These are phyloP conservation scores for Drosophila atroscutellata DNA, from an alignment of 2,888 invertebrate species.

Conservation along the genomic window DNA sequence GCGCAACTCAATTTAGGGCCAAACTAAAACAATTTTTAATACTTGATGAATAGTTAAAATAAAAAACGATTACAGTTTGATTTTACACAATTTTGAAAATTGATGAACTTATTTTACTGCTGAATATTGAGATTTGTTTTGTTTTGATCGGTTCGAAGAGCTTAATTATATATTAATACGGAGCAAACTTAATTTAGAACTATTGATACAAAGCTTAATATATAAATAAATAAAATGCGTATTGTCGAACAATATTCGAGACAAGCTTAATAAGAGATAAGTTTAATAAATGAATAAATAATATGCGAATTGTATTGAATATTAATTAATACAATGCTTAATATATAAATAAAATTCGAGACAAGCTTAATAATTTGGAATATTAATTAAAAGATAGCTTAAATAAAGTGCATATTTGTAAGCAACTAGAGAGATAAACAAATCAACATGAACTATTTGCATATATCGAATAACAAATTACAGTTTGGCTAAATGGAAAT, in stretches of 20 bases:
- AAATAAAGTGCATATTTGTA: neutral
- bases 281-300: neutral
- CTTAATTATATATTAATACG: constrained; percentile 1
- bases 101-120: neutral
- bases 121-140: neutral
- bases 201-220: neutral
- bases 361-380: neutral
- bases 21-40: constrained; percentile 18
- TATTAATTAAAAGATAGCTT: neutral
- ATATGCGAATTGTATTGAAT: neutral
- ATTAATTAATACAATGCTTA: neutral
- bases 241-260: too few species aligned
- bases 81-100: constrained; percentile 3
- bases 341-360: neutral
- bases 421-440: neutral
- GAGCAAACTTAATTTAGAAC: neutral
- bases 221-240: neutral
- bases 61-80: constrained; percentile 1
- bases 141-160: neutral
- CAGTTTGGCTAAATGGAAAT: constrained; percentile 53
- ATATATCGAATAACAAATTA: constrained; percentile 49
- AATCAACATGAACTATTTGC: neutral
- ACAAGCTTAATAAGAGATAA: neutral
- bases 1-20: constrained; percentile 10
- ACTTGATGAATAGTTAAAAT: neutral